Conservation (phyloP, 2,888 invertebrate species). For the Drosophila ochracea region DNA sequence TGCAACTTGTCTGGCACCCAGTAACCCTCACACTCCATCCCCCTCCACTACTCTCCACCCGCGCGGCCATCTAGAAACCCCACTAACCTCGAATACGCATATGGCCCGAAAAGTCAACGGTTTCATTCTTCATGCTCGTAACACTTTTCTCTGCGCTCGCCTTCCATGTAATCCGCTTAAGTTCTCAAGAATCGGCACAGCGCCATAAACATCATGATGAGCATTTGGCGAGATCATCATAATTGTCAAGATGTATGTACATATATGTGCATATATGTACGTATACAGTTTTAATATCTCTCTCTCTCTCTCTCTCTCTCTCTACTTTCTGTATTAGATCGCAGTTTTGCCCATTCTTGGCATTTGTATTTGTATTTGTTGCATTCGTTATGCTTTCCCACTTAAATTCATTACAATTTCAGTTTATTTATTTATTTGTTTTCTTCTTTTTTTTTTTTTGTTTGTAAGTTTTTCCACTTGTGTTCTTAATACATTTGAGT, state of each 20-base stretch:
- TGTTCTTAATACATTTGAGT: slow-evolving; percentile 39
- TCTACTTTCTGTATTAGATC: slow-evolving; percentile 32
- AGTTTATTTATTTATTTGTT: slow-evolving; percentile 21
- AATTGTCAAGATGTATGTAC: slow-evolving; percentile 15
- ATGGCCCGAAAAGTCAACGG: slow-evolving; percentile 42
- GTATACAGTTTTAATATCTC: slow-evolving; percentile 10
- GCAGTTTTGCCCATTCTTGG: slow-evolving; percentile 17
- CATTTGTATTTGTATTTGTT: slow-evolving; percentile 23
- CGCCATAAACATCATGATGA: slow-evolving; percentile 65
- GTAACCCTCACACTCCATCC: neutral
- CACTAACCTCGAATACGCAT: slow-evolving; percentile 76
- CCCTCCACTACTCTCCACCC: neutral
- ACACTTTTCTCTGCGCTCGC: slow-evolving; percentile 59
- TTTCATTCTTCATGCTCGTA: slow-evolving; percentile 54
- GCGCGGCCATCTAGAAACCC: slow-evolving; percentile 31
- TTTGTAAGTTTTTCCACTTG: slow-evolving; percentile 54
- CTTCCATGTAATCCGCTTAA: slow-evolving; percentile 71
- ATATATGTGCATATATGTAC: slow-evolving; percentile 19
- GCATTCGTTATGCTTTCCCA: slow-evolving; percentile 73
- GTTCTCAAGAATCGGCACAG: slow-evolving; percentile 75
- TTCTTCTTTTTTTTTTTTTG: neutral
- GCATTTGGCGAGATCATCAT: slow-evolving; percentile 39
- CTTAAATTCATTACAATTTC: slow-evolving; percentile 36
- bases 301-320: slow-evolving; percentile 24
- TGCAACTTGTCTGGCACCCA: slow-evolving; percentile 32